Percentiles rank a stretch among this genome's conserved stretches.
Conservation (phyloP, 1,140 invertebrate genomes). For the Stenopsyche tienmushanensis region DNA sequence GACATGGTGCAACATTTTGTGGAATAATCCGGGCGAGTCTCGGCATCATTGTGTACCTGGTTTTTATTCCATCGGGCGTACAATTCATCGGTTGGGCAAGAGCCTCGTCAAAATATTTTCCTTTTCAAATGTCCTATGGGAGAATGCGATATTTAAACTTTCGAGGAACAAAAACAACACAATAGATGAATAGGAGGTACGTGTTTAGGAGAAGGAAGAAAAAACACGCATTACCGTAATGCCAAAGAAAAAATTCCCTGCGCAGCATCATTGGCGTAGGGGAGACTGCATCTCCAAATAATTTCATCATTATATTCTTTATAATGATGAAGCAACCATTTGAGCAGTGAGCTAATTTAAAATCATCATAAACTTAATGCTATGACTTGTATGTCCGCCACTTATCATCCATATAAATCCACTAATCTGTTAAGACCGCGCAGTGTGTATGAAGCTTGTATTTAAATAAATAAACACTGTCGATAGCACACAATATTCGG, state of each 20-base stretch:
- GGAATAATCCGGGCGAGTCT: slow-evolving; percentile 6
- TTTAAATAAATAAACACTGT: too few species aligned
- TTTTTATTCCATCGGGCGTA: background rate
- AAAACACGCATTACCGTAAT: slow-evolving; percentile 31
- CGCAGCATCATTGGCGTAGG: background rate
- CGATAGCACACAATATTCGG: too few species aligned
- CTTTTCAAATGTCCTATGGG: slow-evolving; percentile 27
- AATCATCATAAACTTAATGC: too few species aligned
- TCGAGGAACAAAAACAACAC: slow-evolving; percentile 29
- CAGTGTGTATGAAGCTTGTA: too few species aligned
- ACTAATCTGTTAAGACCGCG: too few species aligned
- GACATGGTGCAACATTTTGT: slow-evolving; percentile 12
- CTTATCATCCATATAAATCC: too few species aligned
- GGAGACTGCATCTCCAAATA: too few species aligned
- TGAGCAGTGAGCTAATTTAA: too few species aligned
- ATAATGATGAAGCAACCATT: too few species aligned
- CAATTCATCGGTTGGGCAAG: background rate
- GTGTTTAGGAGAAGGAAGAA: slow-evolving; percentile 28
- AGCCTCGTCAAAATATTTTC: slow-evolving; percentile 36
- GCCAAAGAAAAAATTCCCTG: slow-evolving; percentile 16
- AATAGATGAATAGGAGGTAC: slow-evolving; percentile 35
- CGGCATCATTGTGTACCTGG: slow-evolving; percentile 8
- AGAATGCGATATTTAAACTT: slow-evolving; percentile 39
- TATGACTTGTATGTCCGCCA: too few species aligned
- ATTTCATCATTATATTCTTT: too few species aligned